These are phyloP conservation scores for Phrynocephalus vlangalii DNA, from an alignment of 2,797 vertebrate genomes.

Conservation along the genomic window DNA sequence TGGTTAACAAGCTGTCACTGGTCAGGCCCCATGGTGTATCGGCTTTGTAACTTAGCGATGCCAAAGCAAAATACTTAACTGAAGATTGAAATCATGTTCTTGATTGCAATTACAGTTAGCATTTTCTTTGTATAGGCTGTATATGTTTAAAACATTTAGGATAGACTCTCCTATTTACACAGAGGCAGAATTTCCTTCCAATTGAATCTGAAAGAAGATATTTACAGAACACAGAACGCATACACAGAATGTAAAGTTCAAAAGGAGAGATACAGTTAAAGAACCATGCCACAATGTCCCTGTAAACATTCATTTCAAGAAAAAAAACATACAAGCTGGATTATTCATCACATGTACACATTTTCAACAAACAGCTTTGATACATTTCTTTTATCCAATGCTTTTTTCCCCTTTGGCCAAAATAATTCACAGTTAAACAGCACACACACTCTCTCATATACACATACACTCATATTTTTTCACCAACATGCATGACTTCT, in stretches of 20 bases:
- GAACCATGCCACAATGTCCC: conserved; percentile 14
- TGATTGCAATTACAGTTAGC: conserved; percentile 5
- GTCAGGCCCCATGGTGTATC: no score
- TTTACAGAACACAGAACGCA: conserved; percentile 42
- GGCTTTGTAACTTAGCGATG: neutral
- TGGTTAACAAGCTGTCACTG: no score
- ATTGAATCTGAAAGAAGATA: conserved; percentile 40
- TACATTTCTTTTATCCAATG: conserved; percentile 8
- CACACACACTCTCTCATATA: no score
- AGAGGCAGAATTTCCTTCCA: conserved; percentile 43
- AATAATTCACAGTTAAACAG: conserved; percentile 33
- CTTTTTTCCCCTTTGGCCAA: neutral
- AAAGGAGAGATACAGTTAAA: conserved; percentile 20
- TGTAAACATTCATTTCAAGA: conserved; percentile 40
- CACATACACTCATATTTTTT: conserved; percentile 14
- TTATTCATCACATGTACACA: neutral
- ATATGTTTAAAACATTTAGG: conserved; percentile 9
- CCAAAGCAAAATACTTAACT: neutral
- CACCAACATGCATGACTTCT: conserved; percentile 29
- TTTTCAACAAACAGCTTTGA: neutral
- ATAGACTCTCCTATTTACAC: neutral
- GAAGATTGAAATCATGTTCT: conserved; percentile 1
- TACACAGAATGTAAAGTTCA: neutral
- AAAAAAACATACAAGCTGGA: neutral
- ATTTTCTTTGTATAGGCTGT: neutral